Evolutionary conservation across 2,797 vertebrate species (phyloP), one percentile per base, ranked within the genome.

Genomic region (Alauda arvensis): DNA sequence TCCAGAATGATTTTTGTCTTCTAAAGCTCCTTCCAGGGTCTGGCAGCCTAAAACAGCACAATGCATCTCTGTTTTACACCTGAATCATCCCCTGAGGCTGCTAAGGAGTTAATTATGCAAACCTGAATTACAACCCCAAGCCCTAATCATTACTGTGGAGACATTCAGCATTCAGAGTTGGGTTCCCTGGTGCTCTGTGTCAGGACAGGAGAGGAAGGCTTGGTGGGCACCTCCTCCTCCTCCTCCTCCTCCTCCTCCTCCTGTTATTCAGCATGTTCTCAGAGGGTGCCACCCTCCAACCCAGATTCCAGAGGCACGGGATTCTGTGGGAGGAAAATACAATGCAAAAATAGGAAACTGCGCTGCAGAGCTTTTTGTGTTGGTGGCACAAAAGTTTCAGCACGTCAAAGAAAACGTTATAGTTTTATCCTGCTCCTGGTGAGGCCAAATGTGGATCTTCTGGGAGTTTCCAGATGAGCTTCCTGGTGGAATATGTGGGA

Each of bases 361-460:
- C 3, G 1, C 26, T 23, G 1, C 0, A 1, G 33, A 42, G 39
- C 6, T 53, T 53, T n/a, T 70, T 37, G 2, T 77, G 34, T 9
- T 70, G 76, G 25, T 26, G 40, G 34, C 40, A 69, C 33, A 28
- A 51, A 84, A 52, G 40, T 34, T 53, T 20, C 29, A 68, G 2
- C 4, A 0, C 4, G 5, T 6, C 12, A 85, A 87, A 49, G 59
- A 34, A 1, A 0, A 29, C 1, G 0, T 17, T 9, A 0, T 10
- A 71, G 46, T 90, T 87, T 77, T 81, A 0, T 34, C 48, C 53
- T 61, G 11, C 4, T 68, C 25, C 43, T 86, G 40, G 12, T 1
- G 14, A 55, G n/a, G 34, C 18, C 43, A 61, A 49, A 14, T 2
- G 19, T 15, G 39, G 18, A 52, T 57, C 45, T 67, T 40, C 69